phyloP scores from a whole-genome alignment of 2,888 invertebrate genomes.

The Leucophora obtusa region DNA sequence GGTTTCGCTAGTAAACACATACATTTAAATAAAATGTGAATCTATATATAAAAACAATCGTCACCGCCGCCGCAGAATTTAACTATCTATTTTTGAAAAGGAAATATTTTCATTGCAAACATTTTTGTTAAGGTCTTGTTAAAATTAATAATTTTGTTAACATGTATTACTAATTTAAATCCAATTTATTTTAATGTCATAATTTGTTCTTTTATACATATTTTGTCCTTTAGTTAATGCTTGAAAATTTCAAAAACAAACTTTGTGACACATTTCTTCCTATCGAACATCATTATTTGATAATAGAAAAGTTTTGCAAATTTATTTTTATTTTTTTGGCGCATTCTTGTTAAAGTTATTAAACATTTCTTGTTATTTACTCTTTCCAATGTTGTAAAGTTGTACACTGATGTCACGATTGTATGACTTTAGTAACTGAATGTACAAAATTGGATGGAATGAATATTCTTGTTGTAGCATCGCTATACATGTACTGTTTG shows the following conservation, averaged over 20 bases:
- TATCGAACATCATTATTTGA: slow-evolving; percentile 48
- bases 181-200: background rate
- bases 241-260: slow-evolving; percentile 13
- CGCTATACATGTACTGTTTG: slow-evolving; percentile 12
- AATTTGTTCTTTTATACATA: background rate
- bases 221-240: background rate
- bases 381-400: slow-evolving; percentile 12
- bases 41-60: too few relatives aligned
- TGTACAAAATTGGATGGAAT: background rate
- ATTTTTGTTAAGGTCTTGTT: background rate
- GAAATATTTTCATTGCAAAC: background rate
- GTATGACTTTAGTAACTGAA: background rate
- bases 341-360: slow-evolving; percentile 27
- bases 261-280: slow-evolving; percentile 19
- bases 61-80: too few relatives aligned
- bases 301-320: slow-evolving; percentile 37
- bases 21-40: too few relatives aligned
- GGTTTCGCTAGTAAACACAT: too few relatives aligned
- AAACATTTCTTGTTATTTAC: slow-evolving; percentile 11
- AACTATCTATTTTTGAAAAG: too few relatives aligned
- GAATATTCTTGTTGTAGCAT: slow-evolving; percentile 4
- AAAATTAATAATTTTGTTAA: background rate
- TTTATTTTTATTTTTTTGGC: background rate
- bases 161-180: background rate
- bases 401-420: background rate